Evolutionary conservation across 2,888 invertebrate genomes (phyloP).

Genomic region (Eueremaeus valkanovi): DNA sequence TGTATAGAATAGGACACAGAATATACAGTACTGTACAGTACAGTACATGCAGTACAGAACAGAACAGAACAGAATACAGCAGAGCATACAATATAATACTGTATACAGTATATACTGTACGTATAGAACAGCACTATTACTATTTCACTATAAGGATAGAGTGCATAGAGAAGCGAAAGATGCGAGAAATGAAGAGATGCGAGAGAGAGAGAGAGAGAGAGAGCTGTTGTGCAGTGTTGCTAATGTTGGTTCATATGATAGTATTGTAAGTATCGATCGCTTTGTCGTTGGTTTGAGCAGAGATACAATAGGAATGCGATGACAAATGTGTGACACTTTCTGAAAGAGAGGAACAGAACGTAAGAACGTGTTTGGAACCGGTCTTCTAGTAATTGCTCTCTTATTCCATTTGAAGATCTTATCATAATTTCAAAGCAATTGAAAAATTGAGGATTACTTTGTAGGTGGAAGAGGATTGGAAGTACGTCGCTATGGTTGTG

Average conservation of each 20-base stretch:
- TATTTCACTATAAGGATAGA: too few species aligned
- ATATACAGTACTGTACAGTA: too few species aligned
- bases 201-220: too few species aligned
- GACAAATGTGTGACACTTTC: conserved; percentile 16
- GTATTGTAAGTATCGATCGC: neutral
- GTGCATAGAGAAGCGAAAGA: too few species aligned
- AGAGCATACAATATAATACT: too few species aligned
- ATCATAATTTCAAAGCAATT: conserved; percentile 2
- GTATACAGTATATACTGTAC: too few species aligned
- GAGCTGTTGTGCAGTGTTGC: too few species aligned
- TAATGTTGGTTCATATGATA: neutral
- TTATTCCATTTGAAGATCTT: neutral
- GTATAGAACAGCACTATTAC: too few species aligned
- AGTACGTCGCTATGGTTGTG: conserved; percentile 58
- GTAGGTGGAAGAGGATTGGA: conserved; percentile 56
- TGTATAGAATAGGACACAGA: neutral
- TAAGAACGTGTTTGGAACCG: neutral
- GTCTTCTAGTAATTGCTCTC: conserved; percentile 13
- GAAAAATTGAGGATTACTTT: conserved; percentile 5
- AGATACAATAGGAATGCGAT: neutral
- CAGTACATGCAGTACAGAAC: too few species aligned
- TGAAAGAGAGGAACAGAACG: neutral
- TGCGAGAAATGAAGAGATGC: too few species aligned
- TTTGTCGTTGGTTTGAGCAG: neutral
- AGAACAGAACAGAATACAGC: too few species aligned